These are phyloP conservation scores for Sinopyrophorus schimmeli DNA, from an alignment of 2,888 invertebrate species.

Conservation along the genomic window DNA sequence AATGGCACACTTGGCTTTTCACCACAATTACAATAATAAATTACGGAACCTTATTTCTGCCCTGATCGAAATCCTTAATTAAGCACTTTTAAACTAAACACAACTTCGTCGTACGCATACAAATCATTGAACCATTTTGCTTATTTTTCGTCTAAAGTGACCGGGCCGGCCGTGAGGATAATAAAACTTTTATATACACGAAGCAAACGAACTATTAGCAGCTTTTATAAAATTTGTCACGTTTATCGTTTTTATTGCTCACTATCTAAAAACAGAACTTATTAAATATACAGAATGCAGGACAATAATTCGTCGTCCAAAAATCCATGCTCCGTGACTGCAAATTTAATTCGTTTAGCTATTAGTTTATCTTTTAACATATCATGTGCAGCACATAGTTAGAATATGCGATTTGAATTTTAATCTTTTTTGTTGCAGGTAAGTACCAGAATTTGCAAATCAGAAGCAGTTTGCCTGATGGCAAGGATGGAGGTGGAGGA, in stretches of 20 bases:
- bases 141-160: too few relatives aligned
- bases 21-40: too few relatives aligned
- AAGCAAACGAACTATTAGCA: constrained; percentile 6
- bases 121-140: too few relatives aligned
- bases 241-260: constrained; percentile 10
- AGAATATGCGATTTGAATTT: constrained; percentile 31
- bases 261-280: constrained; percentile 16
- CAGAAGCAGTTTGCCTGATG: constrained; percentile 24
- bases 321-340: constrained; percentile 3
- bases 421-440: constrained; percentile 37
- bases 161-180: too few relatives aligned
- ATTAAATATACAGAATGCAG: constrained; percentile 17
- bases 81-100: too few relatives aligned
- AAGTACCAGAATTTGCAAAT: constrained; percentile 27
- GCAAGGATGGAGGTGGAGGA: constrained; percentile 3
- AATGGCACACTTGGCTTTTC: too few relatives aligned
- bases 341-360: constrained; percentile 21
- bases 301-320: constrained; percentile 13
- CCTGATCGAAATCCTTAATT: too few relatives aligned
- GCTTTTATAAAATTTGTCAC: constrained; percentile 6
- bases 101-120: too few relatives aligned
- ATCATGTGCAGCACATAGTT: too few relatives aligned
- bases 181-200: background rate
- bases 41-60: too few relatives aligned
- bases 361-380: constrained; percentile 12